Base-by-base conservation (phyloP, 2,113 vertebrate species). In the Pterocles gutturalis region DNA sequence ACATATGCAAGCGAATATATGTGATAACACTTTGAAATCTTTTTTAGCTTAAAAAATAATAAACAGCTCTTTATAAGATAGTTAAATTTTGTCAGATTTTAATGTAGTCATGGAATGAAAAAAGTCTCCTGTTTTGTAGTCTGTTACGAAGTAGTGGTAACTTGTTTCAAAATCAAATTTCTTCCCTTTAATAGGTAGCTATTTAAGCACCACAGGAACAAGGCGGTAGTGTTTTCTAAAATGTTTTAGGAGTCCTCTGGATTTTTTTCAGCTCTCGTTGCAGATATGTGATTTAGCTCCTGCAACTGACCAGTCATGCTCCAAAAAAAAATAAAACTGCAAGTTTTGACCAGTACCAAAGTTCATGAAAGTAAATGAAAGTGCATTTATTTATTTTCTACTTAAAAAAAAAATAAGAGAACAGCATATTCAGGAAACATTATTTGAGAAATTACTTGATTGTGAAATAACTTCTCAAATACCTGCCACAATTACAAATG, bases 221-320 rank as follows among this genome's bases (percentile, higher is more conserved):
- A 93, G 93, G 76, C 41, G 73, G 72, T 83, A 96, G 83, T 97
- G 93, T 93, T 95, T 95, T 96, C 80, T 60, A 34, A 81, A 73
- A 96, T 58, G 22, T 73, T 92, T 43, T 75, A 92, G 64, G 76
- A 62, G 31, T 83, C 62, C 46, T 92, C 43, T 67, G 38, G 53
- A 34, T 89, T 81, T 89, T 94, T 89, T 91, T 95, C 78, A 58
- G 16, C 46, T 81, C 79, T 75, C 26, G 1, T 86, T 92, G 83
- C 64, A 95, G 60, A 81, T 95, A 89, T 34, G n/a, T 84, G 81
- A 70, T 69, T 92, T 89, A 89, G 60, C 17, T 87, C 60, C 83
- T 89, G 62, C 34, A 77, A 90, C 69, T 90, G 64, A 90, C 31
- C 20, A 72, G 28, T 77, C 64, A 3, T 25, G 26, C n/a, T 73